phyloP scores from a whole-genome alignment of 30 jellyfish, hydroid and myxozoan species.

The Rhopilema esculentum region DNA sequence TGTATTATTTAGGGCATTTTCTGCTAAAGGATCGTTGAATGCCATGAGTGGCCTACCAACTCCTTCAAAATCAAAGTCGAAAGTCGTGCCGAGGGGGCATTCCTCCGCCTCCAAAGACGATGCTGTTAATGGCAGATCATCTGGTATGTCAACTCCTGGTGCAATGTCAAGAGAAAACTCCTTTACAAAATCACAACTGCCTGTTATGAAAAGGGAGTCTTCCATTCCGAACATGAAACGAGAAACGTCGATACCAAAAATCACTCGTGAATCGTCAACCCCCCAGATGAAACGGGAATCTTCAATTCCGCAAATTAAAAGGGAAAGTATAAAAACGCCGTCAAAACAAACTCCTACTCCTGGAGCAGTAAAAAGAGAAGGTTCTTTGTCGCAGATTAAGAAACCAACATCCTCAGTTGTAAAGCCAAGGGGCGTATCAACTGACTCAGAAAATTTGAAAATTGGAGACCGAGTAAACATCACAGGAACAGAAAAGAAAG shows the following conservation, averaged over 20 bases:
- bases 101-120: conserved; percentile 38
- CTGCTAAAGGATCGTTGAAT: conserved; percentile 82
- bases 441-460: conserved; percentile 44
- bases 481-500: conserved; percentile 82
- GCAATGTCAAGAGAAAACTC: conserved; percentile 88
- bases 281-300: conserved; percentile 61
- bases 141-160: conserved; percentile 79
- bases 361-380: conserved; percentile 69
- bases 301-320: conserved; percentile 54
- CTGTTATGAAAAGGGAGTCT: conserved; percentile 85
- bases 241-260: conserved; percentile 73
- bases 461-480: conserved; percentile 91
- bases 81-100: conserved; percentile 56
- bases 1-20: conserved; percentile 60
- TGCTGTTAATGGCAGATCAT: conserved; percentile 39
- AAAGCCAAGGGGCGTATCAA: conserved; percentile 69
- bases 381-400: conserved; percentile 65
- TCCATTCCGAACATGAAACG: conserved; percentile 88
- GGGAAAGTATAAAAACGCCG: conserved; percentile 39
- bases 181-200: conserved; percentile 77
- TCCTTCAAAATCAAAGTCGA: conserved; percentile 54
- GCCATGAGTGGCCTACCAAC: conserved; percentile 86
- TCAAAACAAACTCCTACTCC: conserved; percentile 67
- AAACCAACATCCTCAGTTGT: conserved; percentile 75
- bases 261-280: conserved; percentile 69